phyloP scores from a whole-genome alignment of 2,888 invertebrate species.

The Machimus rusticus region DNA sequence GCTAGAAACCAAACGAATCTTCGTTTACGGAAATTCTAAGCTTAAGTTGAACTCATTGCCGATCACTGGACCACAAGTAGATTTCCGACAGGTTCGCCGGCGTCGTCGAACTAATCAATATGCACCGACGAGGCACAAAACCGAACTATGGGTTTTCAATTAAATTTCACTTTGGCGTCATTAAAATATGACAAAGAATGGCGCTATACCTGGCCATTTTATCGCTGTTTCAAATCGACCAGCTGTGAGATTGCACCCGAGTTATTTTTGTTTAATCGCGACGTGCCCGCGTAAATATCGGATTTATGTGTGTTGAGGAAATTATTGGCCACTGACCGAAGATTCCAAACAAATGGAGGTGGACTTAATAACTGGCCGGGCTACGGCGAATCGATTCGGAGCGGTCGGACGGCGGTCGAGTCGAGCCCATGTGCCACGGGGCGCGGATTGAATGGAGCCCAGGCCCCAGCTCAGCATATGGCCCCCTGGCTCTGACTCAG shows the following conservation, averaged over 20 bases:
- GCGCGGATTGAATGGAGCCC: background rate
- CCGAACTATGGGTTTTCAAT: background rate
- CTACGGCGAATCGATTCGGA: background rate
- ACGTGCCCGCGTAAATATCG: background rate
- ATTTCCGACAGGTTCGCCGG: background rate
- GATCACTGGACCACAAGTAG: background rate
- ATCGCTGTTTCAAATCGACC: background rate
- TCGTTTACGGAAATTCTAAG: background rate
- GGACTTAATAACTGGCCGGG: background rate
- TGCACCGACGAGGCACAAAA: background rate
- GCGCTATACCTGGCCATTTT: background rate
- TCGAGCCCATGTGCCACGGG: background rate
- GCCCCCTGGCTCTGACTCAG: background rate
- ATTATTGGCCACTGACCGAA: constrained; percentile 11
- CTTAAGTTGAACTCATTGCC: background rate
- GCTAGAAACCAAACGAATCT: background rate
- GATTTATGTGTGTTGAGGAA: background rate
- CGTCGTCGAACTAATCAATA: background rate
- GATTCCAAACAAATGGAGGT: background rate
- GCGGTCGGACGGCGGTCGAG: background rate
- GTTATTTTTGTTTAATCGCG: background rate
- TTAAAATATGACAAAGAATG: background rate
- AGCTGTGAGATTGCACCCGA: background rate
- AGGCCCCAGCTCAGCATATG: background rate
- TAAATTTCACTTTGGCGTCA: background rate